Conservation (phyloP, 2,113 vertebrate genomes). For the Epinephelus fuscoguttatus region DNA sequence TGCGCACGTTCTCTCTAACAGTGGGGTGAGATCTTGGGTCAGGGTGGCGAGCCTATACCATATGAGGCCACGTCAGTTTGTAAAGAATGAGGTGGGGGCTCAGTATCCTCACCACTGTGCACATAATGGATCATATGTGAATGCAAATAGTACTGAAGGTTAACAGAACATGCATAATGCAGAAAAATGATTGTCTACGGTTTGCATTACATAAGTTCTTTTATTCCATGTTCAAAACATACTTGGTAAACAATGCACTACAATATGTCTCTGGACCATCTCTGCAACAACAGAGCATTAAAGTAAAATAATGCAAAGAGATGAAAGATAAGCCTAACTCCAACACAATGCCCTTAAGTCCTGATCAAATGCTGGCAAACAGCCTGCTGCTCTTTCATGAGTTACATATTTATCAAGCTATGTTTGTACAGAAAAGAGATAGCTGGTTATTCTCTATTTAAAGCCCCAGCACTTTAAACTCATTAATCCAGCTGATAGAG, state of each 20-base stretch:
- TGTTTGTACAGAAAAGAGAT: slow-evolving; percentile 2
- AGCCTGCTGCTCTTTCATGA: background rate
- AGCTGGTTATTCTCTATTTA: slow-evolving; percentile 6
- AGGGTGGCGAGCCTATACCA: slow-evolving; percentile 19
- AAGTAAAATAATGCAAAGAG: slow-evolving; percentile 10
- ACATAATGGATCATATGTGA: slow-evolving; percentile 17
- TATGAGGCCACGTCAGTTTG: slow-evolving; percentile 27
- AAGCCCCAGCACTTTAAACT: slow-evolving; percentile 41
- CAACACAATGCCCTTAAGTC: slow-evolving; percentile 2
- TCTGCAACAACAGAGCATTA: slow-evolving; percentile 25
- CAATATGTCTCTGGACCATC: background rate
- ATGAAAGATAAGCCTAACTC: slow-evolving; percentile 22
- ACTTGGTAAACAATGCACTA: background rate
- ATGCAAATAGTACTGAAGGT: background rate
- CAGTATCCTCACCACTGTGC: background rate
- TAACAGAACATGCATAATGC: slow-evolving; percentile 4
- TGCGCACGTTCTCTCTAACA: background rate
- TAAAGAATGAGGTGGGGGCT: slow-evolving; percentile 22
- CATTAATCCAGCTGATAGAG: slow-evolving; percentile 49
- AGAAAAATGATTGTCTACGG: background rate
- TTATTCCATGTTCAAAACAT: background rate
- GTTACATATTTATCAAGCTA: slow-evolving; percentile 16
- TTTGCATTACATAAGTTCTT: background rate
- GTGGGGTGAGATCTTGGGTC: slow-evolving; percentile 32
- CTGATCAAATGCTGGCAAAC: slow-evolving; percentile 32